A percentile compares a stretch with the other conserved stretches of the same genome.
Conservation (phyloP, 2,797 vertebrate genomes). For the Neoniphon sammara region DNA sequence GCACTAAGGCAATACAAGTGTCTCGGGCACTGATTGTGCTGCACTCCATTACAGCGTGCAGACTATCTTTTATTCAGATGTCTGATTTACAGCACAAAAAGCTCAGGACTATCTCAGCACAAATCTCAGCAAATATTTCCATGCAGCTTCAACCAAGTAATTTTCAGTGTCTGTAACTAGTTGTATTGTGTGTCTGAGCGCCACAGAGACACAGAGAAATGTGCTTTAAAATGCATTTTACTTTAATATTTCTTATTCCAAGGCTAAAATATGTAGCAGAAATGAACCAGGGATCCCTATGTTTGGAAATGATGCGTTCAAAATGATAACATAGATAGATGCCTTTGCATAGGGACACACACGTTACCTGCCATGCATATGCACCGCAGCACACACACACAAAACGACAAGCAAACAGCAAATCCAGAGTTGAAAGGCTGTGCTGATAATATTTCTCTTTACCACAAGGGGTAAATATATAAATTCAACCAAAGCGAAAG, state of each 20-base stretch:
- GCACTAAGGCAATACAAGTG: conserved; percentile 47
- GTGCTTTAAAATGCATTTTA: conserved; percentile 29
- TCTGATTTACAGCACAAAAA: conserved; percentile 33
- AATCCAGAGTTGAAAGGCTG: conserved; percentile 27
- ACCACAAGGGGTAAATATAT: conserved; percentile 61
- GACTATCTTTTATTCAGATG: conserved; percentile 55
- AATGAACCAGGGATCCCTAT: conserved; percentile 6
- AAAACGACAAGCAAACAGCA: conserved; percentile 4
- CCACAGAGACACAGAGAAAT: conserved; percentile 38
- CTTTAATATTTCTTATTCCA: conserved; percentile 13
- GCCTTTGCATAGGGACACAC: too few species aligned
- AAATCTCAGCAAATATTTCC: conserved; percentile 47
- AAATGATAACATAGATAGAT: background rate
- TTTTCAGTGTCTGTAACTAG: background rate
- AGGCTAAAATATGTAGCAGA: conserved; percentile 10
- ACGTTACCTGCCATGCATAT: too few species aligned
- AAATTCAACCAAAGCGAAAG: conserved; percentile 50
- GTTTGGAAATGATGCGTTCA: conserved; percentile 29
- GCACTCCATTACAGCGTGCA: conserved; percentile 42
- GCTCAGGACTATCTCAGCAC: conserved; percentile 36
- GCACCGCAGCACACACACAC: background rate
- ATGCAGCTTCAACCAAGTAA: conserved; percentile 19
- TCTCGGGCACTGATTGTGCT: conserved; percentile 49
- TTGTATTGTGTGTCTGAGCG: too few species aligned
- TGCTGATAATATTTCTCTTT: conserved; percentile 58